A percentile compares a stretch with the other conserved stretches of the same genome.
These are phyloP conservation scores for Deroplatys truncata DNA, from an alignment of 2,888 invertebrate genomes.

Conservation along the genomic window DNA sequence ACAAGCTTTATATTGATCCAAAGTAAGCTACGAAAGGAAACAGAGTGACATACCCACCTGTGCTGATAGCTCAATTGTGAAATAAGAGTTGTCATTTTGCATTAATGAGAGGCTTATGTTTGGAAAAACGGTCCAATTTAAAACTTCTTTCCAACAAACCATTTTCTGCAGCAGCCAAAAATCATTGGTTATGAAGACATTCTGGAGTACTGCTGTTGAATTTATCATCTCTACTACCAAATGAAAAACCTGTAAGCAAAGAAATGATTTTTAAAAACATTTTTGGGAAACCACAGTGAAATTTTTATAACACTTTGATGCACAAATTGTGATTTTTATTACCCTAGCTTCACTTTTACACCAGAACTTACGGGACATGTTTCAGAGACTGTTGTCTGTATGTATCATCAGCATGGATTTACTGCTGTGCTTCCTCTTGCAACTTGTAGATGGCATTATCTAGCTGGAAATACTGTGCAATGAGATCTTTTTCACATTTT, in stretches of 20 bases:
- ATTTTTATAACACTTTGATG: too few species aligned
- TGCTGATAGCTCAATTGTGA: conserved; percentile 48
- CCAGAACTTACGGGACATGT: too few species aligned
- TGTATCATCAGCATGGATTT: too few species aligned
- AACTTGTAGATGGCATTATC: too few species aligned
- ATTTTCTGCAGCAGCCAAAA: conserved; percentile 33
- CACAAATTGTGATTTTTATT: too few species aligned
- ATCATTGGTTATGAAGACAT: conserved; percentile 19
- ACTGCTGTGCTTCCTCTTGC: too few species aligned
- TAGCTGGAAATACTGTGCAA: too few species aligned
- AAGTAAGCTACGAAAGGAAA: not conserved
- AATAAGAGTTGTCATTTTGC: conserved; percentile 33
- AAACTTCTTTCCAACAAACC: conserved; percentile 26
- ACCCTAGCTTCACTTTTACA: too few species aligned
- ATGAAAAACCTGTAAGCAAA: conserved; percentile 28
- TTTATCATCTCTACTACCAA: conserved; percentile 25
- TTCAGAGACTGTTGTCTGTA: too few species aligned
- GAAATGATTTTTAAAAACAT: not conserved
- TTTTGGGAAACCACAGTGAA: too few species aligned
- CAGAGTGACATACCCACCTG: conserved; percentile 39
- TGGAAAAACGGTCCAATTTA: conserved; percentile 32
- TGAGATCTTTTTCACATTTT: too few species aligned
- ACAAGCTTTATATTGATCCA: not conserved
- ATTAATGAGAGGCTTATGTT: conserved; percentile 23
- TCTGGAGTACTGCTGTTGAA: not conserved